phyloP scores from a whole-genome alignment of 2,888 invertebrate genomes.

The Carterocephalus palaemon region DNA sequence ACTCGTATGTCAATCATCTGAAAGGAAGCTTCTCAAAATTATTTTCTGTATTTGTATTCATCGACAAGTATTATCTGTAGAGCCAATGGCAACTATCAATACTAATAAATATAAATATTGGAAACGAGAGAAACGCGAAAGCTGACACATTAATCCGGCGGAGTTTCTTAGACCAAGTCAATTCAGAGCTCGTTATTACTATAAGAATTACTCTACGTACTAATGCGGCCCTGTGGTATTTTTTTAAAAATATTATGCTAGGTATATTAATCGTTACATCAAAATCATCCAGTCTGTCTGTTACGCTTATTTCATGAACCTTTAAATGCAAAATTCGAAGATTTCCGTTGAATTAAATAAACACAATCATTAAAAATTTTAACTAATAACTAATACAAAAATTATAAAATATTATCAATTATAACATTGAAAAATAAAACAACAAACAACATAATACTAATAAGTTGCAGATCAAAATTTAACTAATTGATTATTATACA shows the following conservation, averaged over 20 bases:
- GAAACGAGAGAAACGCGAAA: no score
- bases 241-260: neutral
- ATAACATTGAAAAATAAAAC: conserved; percentile 17
- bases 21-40: no score
- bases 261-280: conserved; percentile 2
- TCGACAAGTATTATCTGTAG: no score
- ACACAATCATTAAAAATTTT: neutral
- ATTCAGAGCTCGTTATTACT: no score
- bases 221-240: neutral
- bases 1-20: no score
- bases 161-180: no score
- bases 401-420: conserved; percentile 4
- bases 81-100: no score
- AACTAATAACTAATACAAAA: neutral
- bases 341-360: conserved; percentile 2
- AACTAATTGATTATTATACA: conserved; percentile 11
- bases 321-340: conserved; percentile 12
- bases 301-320: conserved; percentile 8
- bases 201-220: no score
- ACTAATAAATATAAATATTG: no score
- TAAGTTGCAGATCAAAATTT: conserved; percentile 10
- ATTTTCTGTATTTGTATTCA: no score
- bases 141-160: no score
- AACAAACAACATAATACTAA: neutral
- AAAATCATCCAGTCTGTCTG: conserved; percentile 12